Evolutionary conservation across 2,113 vertebrate genomes (phyloP), one percentile per base, ranked within the genome.

Genomic region (Phasianus colchicus): DNA sequence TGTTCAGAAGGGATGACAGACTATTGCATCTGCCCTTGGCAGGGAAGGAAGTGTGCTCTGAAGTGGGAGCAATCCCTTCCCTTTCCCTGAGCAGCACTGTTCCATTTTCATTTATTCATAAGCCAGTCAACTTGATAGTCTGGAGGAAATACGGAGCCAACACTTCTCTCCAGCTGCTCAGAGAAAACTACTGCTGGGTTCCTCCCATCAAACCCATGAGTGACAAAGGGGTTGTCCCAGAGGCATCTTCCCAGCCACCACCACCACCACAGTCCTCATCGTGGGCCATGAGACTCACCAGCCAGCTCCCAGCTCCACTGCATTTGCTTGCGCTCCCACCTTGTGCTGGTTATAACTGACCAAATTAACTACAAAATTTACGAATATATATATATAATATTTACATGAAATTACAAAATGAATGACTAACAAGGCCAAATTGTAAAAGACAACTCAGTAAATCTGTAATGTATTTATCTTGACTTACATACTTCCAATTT

Each of bases 401-500:
- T 54, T 30, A 57, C 11, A 57, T 57, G 30, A 57, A 42, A 52
- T 16, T 16, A 61, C 12, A 4, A 38, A 58, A 48, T 75, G 55
- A 61, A 42, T 70, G 45, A 22, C 30, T 45, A 50, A 60, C 80
- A 69, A 34, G 25, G 6, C 36, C 13, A 86, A 64, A 48, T 52
- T n/a, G 69, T 89, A 71, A 43, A 48, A 79, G 72, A 81, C 80
- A 79, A 67, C 85, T 95, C 88, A 88, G 88, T 80, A 83, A 80
- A 82, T 57, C 4, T 32, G 3, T n/a, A 83, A 47, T 36, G 20
- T 52, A 25, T 11, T 58, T 86, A n/a, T n/a, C 75, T 89, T 79
- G 43, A 64, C 14, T 77, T 50, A 6, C 15, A 30, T 60, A 65
- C 8, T 83, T 91, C 24, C 47, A 71, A n/a, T 82, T 76, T 87